phyloP scores from a whole-genome alignment of 2,113 vertebrate species.

The Mobula hypostoma region DNA sequence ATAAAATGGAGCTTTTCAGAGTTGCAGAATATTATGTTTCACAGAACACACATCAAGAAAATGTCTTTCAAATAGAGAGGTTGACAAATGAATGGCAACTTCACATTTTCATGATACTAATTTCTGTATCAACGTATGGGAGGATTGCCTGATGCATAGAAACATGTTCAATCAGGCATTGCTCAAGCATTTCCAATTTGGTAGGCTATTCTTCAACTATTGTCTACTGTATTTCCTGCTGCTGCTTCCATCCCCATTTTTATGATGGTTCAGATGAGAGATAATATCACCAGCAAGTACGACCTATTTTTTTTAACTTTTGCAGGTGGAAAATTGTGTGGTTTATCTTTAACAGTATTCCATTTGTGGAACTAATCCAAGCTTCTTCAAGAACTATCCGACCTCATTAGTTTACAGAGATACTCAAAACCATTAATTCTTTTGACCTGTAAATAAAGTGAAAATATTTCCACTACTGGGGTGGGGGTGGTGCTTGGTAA shows the following conservation, averaged over 20 bases:
- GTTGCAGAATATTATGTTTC: neutral
- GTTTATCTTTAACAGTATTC: neutral
- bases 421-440: too few species aligned
- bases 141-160: neutral
- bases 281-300: neutral
- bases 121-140: neutral
- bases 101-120: neutral
- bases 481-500: too few species aligned
- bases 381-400: neutral
- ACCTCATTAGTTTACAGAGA: neutral
- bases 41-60: neutral
- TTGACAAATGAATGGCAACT: neutral
- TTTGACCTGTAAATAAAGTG: too few species aligned
- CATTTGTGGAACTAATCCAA: neutral
- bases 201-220: neutral
- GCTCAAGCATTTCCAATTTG: neutral
- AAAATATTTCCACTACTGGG: too few species aligned
- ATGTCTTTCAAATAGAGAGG: neutral
- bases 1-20: neutral
- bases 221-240: neutral
- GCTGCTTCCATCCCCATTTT: neutral
- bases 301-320: neutral
- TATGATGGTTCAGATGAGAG: neutral
- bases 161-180: neutral
- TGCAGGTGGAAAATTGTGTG: too few species aligned